Evolutionary conservation across 2,113 vertebrate genomes (phyloP), one percentile per base, ranked within the genome.

Genomic region (Cheirogaleus medius): DNA sequence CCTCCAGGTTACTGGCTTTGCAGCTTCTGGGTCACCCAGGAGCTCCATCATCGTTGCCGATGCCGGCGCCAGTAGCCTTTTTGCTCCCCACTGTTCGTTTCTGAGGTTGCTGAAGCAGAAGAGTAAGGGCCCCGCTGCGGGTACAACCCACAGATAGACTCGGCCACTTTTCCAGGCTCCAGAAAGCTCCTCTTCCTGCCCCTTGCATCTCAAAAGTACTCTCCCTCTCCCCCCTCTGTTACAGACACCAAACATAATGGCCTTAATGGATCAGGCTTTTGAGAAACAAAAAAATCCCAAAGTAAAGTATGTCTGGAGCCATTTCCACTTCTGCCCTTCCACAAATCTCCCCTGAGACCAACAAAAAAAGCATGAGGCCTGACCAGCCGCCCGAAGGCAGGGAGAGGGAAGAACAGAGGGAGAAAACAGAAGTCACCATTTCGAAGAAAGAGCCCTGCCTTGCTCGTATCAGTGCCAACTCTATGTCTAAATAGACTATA

Each of bases 261-360:
- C 74, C 63, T 91, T 91, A 97, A 96, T 97, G 74, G 96, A 94
- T 63, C 29, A 8, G 49, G 21, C 49, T 90, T 94, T 71, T 29
- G n/a, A 66, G 64, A 92, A 54, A 78, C n/a, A 74, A 54, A 92
- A 92, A 64, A 32, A 49, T 44, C 77, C 29, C 58, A 12, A 29
- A 86, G 37, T 68, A 23, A 89, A 93, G 54, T 82, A n/a, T 20
- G 11, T 73, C 66, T 84, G 27, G 52, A 77, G 42, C 11, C 49
- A 3, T 27, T 27, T 83, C 34, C 73, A 52, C 63, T 86, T 94
- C 64, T 63, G n/a, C 60, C 34, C 69, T 0, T 10, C 42, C n/a
- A 52, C n/a, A 49, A 73, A 71, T 8, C 15, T 68, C n/a, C 69
- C 60, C 29, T 15, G 6, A 80, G 63, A 80, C 80, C 56, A 54